Evolutionary conservation across 64 coral and sea anemone species (phyloP).

Genomic region (Montipora capricornis): DNA sequence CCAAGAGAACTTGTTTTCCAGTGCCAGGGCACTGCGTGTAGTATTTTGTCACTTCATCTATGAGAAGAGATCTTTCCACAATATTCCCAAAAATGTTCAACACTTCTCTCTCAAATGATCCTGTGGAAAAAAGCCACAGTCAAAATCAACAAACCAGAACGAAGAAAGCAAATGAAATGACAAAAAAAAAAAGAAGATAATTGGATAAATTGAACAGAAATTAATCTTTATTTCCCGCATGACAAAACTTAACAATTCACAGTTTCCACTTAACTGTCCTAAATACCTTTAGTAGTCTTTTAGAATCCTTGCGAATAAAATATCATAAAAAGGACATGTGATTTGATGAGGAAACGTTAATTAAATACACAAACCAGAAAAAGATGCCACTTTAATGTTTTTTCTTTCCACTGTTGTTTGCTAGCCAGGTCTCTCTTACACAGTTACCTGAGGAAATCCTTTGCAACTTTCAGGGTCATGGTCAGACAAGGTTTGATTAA

Average conservation of each 20-base stretch:
- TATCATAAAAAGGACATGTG: not conserved
- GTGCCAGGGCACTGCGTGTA: conserved; percentile 36
- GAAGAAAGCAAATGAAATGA: not conserved
- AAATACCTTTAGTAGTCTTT: too few species aligned
- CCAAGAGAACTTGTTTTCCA: conserved; percentile 38
- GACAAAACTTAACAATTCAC: too few species aligned
- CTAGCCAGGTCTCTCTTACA: conserved; percentile 28
- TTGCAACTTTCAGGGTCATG: conserved; percentile 57
- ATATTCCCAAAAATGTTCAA: not conserved
- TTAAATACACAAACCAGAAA: conserved; percentile 12
- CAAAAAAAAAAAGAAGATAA: too few species aligned
- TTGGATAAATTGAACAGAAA: too few species aligned
- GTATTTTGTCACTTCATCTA: not conserved
- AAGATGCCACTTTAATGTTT: conserved; percentile 60
- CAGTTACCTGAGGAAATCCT: not conserved
- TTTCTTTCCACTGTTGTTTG: conserved; percentile 41
- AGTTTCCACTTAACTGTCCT: too few species aligned
- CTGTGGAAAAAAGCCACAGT: not conserved
- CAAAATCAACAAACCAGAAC: not conserved
- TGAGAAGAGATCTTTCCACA: conserved; percentile 31
- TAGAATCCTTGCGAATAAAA: too few species aligned
- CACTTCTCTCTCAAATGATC: not conserved
- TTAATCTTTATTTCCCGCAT: too few species aligned
- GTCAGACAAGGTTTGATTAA: conserved; percentile 40
- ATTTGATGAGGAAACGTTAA: not conserved